Evolutionary conservation across 2,797 vertebrate species (phyloP).

Genomic region (Syngnathus rostellatus): DNA sequence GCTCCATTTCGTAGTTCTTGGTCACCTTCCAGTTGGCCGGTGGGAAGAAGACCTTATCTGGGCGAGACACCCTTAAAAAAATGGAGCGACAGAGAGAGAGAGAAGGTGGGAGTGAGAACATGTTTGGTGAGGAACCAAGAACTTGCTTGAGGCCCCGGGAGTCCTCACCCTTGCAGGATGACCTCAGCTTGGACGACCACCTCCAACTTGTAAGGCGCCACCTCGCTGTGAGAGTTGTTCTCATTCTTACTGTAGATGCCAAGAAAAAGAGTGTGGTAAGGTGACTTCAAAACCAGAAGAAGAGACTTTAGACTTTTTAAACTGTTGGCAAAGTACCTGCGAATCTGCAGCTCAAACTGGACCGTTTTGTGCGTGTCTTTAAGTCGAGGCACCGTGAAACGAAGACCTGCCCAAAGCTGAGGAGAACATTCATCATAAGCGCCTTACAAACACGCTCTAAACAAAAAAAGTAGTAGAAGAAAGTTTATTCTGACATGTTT

Average conservation of each 20-base stretch:
- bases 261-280: constrained; percentile 16
- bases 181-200: constrained; percentile 78
- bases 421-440: constrained; percentile 13
- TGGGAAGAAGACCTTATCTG: constrained; percentile 80
- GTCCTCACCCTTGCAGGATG: constrained; percentile 78
- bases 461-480: constrained; percentile 6
- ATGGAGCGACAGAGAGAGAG: background rate
- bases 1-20: constrained; percentile 65
- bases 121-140: constrained; percentile 6
- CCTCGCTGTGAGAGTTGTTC: constrained; percentile 88
- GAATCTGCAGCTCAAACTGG: constrained; percentile 88
- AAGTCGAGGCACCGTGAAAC: constrained; percentile 82
- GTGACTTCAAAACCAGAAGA: background rate
- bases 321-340: constrained; percentile 66
- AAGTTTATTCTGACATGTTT: too few relatives aligned
- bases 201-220: constrained; percentile 72
- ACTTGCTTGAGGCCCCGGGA: constrained; percentile 12
- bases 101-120: constrained; percentile 26
- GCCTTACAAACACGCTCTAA: constrained; percentile 4
- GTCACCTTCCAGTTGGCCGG: constrained; percentile 72
- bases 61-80: constrained; percentile 77
- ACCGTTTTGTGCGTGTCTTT: constrained; percentile 76
- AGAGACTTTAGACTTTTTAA: background rate
- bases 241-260: constrained; percentile 81
- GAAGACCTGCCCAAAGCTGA: constrained; percentile 83